A percentile compares a stretch with the other conserved stretches of the same genome.
phyloP scores from a whole-genome alignment of 2,888 invertebrate species.

The Phyllotreta striolata region DNA sequence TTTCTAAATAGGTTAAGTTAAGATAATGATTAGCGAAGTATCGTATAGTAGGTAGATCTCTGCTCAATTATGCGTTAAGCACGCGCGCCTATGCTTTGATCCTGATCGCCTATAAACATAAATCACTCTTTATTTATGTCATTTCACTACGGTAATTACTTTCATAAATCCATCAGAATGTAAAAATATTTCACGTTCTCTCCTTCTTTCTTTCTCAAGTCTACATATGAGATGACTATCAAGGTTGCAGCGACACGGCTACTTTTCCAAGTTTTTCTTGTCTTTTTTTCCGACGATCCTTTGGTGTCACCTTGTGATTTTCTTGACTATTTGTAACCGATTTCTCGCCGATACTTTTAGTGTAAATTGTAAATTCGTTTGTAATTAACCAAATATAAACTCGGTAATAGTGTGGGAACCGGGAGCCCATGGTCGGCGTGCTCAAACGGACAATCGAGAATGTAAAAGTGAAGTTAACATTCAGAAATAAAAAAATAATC shows the following conservation, averaged over 20 bases:
- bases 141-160: slow-evolving; percentile 56
- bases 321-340: slow-evolving; percentile 23
- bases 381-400: slow-evolving; percentile 38
- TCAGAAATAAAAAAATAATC: slow-evolving; percentile 61
- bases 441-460: slow-evolving; percentile 62
- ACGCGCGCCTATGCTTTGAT: slow-evolving; percentile 16
- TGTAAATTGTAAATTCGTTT: too few relatives aligned
- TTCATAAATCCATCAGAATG: slow-evolving; percentile 56
- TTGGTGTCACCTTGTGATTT: slow-evolving; percentile 37
- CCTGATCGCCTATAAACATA: slow-evolving; percentile 42
- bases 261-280: slow-evolving; percentile 33
- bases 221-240: slow-evolving; percentile 53
- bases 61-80: background rate
- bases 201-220: slow-evolving; percentile 19
- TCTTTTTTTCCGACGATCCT: slow-evolving; percentile 33
- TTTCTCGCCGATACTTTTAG: too few relatives aligned
- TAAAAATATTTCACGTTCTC: slow-evolving; percentile 51
- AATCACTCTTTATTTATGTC: slow-evolving; percentile 57
- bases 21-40: too few relatives aligned
- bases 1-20: too few relatives aligned
- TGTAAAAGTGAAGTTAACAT: slow-evolving; percentile 63
- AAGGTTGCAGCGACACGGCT: slow-evolving; percentile 35
- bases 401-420: slow-evolving; percentile 59
- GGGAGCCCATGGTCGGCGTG: slow-evolving; percentile 57
- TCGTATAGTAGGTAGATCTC: too few relatives aligned